These are phyloP conservation scores for Galendromus occidentalis DNA, from an alignment of 1,140 invertebrate genomes.

Conservation along the genomic window DNA sequence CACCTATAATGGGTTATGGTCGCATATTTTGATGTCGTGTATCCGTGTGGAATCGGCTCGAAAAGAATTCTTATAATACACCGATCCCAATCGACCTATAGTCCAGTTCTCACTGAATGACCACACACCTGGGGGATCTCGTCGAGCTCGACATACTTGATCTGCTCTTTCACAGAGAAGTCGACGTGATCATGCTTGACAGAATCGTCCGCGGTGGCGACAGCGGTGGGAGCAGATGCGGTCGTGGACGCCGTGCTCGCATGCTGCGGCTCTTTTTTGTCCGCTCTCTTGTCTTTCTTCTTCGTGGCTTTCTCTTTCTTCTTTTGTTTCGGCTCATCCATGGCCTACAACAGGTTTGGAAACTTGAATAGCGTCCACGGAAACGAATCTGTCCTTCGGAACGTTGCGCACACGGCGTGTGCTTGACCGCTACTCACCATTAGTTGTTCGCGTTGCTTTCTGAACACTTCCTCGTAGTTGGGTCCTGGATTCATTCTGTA, in stretches of 20 bases:
- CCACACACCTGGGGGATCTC: neutral
- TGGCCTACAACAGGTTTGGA: neutral
- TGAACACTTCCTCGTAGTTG: constrained; percentile 5
- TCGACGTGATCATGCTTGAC: neutral
- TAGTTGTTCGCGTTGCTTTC: constrained; percentile 2
- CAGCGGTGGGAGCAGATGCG: neutral
- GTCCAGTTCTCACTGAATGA: too few relatives aligned
- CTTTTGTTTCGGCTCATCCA: constrained; percentile 10
- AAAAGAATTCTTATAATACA: too few relatives aligned
- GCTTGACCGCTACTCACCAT: neutral
- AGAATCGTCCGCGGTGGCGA: neutral
- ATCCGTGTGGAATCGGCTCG: too few relatives aligned
- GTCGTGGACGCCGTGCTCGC: neutral
- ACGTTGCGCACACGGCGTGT: neutral
- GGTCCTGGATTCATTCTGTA: constrained; percentile 1
- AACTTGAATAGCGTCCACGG: neutral
- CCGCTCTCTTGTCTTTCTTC: neutral
- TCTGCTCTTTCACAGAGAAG: neutral
- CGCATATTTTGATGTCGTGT: too few relatives aligned
- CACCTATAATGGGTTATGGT: neutral
- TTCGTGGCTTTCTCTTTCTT: neutral
- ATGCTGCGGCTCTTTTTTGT: neutral
- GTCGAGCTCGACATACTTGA: neutral
- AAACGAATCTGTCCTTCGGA: neutral
- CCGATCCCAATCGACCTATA: too few relatives aligned